Evolutionary conservation across 2,797 vertebrate genomes (phyloP).

Genomic region (Diplodus puntazzo): DNA sequence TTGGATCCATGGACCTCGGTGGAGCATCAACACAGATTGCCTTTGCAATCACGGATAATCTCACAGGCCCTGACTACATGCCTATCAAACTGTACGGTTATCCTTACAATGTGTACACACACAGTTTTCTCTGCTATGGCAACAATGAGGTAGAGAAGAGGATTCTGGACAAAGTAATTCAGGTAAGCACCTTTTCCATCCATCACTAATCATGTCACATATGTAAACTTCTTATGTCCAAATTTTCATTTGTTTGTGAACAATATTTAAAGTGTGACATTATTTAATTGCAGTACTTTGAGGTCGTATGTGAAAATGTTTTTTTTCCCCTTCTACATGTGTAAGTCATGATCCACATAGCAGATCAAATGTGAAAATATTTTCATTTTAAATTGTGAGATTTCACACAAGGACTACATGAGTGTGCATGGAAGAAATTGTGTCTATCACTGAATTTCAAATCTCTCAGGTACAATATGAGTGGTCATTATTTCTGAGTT

Average conservation of each 20-base stretch:
- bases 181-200: conserved; percentile 79
- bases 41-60: conserved; percentile 81
- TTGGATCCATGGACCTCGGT: conserved; percentile 94
- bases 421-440: background rate
- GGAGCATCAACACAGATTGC: conserved; percentile 97
- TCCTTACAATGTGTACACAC: conserved; percentile 91
- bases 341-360: background rate
- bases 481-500: background rate
- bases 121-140: conserved; percentile 96
- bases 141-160: conserved; percentile 93
- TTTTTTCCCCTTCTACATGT: too few species aligned
- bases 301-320: too few species aligned
- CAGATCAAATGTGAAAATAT: too few species aligned
- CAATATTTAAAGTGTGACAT: too few species aligned
- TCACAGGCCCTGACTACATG: conserved; percentile 68
- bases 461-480: background rate
- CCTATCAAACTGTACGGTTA: conserved; percentile 90
- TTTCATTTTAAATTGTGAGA: too few species aligned
- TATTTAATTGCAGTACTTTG: too few species aligned
- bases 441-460: background rate
- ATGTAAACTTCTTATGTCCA: too few species aligned
- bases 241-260: too few species aligned
- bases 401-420: too few species aligned
- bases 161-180: conserved; percentile 85
- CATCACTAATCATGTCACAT: too few species aligned